These are phyloP conservation scores for Atethmia centrago DNA, from an alignment of 2,888 invertebrate species.

Conservation along the genomic window DNA sequence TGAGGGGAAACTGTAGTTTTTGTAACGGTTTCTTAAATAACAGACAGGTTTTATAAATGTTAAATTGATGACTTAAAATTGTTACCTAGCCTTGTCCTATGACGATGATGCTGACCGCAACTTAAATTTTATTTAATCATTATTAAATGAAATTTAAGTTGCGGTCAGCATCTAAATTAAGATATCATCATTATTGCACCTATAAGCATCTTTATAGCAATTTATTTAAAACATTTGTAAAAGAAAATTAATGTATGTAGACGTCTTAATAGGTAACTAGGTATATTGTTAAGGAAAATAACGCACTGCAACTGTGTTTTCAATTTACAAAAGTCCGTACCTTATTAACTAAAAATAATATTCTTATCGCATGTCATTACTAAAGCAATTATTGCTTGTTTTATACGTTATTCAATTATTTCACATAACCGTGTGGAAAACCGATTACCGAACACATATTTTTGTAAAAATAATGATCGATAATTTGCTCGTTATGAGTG, in stretches of 20 bases:
- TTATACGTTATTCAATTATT: slow-evolving; percentile 59
- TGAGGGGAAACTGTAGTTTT: slow-evolving; percentile 21
- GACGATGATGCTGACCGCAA: too few species aligned
- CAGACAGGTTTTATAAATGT: slow-evolving; percentile 19
- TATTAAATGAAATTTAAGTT: neutral
- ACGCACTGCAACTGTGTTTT: slow-evolving; percentile 7
- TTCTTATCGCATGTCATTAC: slow-evolving; percentile 54
- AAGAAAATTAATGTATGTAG: neutral
- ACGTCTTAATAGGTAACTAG: neutral
- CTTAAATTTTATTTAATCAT: too few species aligned
- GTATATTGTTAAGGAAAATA: neutral
- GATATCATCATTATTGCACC: neutral
- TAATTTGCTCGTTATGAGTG: slow-evolving; percentile 55
- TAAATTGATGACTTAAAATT: neutral
- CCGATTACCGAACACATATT: slow-evolving; percentile 58
- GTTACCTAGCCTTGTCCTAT: neutral
- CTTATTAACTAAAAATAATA: slow-evolving; percentile 41
- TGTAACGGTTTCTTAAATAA: slow-evolving; percentile 16
- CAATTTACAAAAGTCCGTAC: slow-evolving; percentile 21
- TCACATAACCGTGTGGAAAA: slow-evolving; percentile 49
- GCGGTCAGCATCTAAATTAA: neutral
- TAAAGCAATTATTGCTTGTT: slow-evolving; percentile 53
- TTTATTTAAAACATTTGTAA: neutral
- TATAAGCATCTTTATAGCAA: neutral
- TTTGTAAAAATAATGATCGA: slow-evolving; percentile 59